Percentiles rank a stretch among this genome's conserved stretches.
Evolutionary conservation across 64 coral and sea anemone species (phyloP).

Genomic region (Pachyseris speciosa): DNA sequence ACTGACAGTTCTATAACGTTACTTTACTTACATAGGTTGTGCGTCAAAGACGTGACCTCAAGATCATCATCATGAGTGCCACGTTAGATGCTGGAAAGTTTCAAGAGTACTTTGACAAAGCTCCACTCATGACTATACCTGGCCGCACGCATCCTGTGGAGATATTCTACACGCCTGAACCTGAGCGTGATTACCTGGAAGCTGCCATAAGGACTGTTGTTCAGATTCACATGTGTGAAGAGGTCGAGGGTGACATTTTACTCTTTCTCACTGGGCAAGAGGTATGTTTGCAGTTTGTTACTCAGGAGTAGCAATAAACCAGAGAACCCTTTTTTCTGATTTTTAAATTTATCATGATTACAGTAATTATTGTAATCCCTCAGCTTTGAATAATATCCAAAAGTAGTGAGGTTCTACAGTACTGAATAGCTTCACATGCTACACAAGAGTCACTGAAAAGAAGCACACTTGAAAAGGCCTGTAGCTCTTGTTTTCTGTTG

Average conservation of each 20-base stretch:
- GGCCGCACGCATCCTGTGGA: slow-evolving; percentile 97
- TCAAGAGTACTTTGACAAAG: slow-evolving; percentile 96
- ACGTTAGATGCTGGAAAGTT: slow-evolving; percentile 98
- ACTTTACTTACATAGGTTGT: slow-evolving; percentile 71
- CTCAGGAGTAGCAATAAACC: background rate
- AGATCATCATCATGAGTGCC: slow-evolving; percentile 98
- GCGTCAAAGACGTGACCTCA: slow-evolving; percentile 89
- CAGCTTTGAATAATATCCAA: too few relatives aligned
- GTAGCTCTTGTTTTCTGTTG: too few relatives aligned
- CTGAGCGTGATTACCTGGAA: slow-evolving; percentile 97
- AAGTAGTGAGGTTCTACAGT: too few relatives aligned
- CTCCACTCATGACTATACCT: slow-evolving; percentile 93
- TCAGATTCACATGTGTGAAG: slow-evolving; percentile 99
- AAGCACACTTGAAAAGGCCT: too few relatives aligned
- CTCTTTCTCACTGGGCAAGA: slow-evolving; percentile 99
- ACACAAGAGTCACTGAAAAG: too few relatives aligned
- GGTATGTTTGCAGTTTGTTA: slow-evolving; percentile 9
- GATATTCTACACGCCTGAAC: slow-evolving; percentile 99
- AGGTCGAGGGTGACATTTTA: slow-evolving; percentile 91
- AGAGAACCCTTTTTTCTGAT: background rate
- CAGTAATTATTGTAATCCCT: too few relatives aligned
- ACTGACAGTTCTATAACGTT: too few relatives aligned
- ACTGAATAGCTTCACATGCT: too few relatives aligned
- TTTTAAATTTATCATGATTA: too few relatives aligned
- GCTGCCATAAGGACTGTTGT: slow-evolving; percentile 96